phyloP scores from a whole-genome alignment of 37 sponge, comb jelly and placozoan species.

The Bolinopsis microptera region DNA sequence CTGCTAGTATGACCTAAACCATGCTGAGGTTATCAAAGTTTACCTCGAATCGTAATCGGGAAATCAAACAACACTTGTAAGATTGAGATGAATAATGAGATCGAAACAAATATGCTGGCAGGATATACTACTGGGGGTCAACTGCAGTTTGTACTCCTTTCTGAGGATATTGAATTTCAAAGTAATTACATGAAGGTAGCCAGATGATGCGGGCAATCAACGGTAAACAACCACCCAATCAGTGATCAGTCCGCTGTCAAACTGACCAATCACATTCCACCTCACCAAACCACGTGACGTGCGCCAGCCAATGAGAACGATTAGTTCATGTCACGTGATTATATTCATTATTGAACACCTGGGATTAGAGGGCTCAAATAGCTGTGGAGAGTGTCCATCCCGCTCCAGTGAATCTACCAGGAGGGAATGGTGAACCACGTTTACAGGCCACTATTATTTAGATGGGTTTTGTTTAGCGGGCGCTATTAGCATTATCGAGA shows the following conservation, averaged over 20 bases:
- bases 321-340: neutral
- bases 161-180: neutral
- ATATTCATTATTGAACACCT: neutral
- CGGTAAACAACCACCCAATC: neutral
- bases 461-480: neutral
- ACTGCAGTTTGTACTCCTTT: neutral
- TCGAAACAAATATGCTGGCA: neutral
- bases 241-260: neutral
- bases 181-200: neutral
- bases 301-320: neutral
- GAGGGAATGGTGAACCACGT: neutral
- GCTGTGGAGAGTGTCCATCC: neutral
- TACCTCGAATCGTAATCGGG: too few species aligned
- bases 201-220: neutral
- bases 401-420: neutral
- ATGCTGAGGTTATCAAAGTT: too few species aligned
- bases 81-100: too few species aligned
- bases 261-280: neutral
- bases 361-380: neutral
- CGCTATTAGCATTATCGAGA: neutral
- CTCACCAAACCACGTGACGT: neutral
- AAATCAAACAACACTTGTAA: too few species aligned
- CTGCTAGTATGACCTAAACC: too few species aligned
- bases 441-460: neutral
- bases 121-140: neutral